Percentiles rank a stretch among this genome's conserved stretches.
These are phyloP conservation scores for Sympetrum striolatum DNA, from an alignment of 2,888 invertebrate species.

Conservation along the genomic window DNA sequence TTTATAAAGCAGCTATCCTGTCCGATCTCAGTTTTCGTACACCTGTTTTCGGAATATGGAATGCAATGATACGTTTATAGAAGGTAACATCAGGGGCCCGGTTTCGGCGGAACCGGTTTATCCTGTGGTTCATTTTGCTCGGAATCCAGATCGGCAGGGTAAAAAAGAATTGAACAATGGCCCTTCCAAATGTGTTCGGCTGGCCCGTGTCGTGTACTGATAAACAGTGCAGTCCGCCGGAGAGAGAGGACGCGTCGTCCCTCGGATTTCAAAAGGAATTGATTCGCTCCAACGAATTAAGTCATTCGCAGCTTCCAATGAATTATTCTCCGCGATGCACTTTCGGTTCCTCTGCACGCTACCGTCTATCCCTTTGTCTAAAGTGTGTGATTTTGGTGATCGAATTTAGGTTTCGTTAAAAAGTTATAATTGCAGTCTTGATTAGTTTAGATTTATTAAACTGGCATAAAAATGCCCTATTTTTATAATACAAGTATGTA, in stretches of 20 bases:
- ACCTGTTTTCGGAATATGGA: not conserved
- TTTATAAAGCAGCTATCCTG: not conserved
- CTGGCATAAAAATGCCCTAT: no score
- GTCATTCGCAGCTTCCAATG: no score
- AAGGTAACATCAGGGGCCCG: not conserved
- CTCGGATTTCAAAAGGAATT: not conserved
- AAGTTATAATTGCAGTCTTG: no score
- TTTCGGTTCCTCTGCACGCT: no score
- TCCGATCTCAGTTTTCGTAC: not conserved
- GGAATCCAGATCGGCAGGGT: not conserved
- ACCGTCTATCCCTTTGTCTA: no score
- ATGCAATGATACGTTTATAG: conserved; percentile 17
- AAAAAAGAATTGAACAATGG: conserved; percentile 15
- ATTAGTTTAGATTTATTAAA: no score
- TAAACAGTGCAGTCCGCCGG: not conserved
- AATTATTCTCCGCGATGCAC: no score
- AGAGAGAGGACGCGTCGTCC: not conserved
- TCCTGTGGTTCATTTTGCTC: not conserved
- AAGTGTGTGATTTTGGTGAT: no score
- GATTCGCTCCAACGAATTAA: not conserved
- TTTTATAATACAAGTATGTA: no score
- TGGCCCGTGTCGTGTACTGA: not conserved
- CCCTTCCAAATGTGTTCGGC: not conserved
- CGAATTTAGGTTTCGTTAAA: no score
- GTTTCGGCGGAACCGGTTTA: conserved; percentile 34